Evolutionary conservation across 2,113 vertebrate species (phyloP).

Genomic region (Psophia crepitans): DNA sequence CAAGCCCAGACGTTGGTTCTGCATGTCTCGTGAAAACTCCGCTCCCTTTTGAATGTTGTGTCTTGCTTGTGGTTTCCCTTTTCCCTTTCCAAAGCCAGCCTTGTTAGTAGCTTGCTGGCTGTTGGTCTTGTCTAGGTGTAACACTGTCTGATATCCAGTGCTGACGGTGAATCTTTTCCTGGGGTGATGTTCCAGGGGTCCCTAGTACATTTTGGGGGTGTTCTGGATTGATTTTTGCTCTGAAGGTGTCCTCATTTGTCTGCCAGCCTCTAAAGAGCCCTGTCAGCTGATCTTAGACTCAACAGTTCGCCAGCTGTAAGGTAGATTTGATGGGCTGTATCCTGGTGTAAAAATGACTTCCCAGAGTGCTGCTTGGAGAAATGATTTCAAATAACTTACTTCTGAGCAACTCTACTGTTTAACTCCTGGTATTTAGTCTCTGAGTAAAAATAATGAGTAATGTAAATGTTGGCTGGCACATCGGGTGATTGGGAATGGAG

Average conservation of each 20-base stretch:
- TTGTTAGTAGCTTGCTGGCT: not conserved
- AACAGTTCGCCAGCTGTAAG: fast-evolving
- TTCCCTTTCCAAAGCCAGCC: not conserved
- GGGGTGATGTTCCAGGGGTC: not conserved
- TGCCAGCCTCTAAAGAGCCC: not conserved
- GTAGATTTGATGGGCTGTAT: not conserved
- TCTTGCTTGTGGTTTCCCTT: not conserved
- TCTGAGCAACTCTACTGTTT: fast-evolving
- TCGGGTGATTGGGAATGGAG: fast-evolving
- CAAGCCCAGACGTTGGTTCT: not conserved
- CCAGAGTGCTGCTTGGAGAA: not conserved
- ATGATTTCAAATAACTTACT: not conserved
- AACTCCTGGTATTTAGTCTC: not conserved
- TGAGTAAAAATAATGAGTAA: not conserved
- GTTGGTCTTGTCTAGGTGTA: not conserved
- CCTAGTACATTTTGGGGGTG: fast-evolving
- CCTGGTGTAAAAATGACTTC: not conserved
- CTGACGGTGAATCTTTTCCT: not conserved
- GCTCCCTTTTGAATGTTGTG: not conserved
- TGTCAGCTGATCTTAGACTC: not conserved
- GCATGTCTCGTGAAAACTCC: not conserved
- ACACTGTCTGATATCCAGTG: not conserved
- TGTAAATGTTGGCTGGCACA: not conserved
- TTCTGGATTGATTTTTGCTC: not conserved
- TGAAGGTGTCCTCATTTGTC: not conserved